phyloP scores from a whole-genome alignment of 2,888 invertebrate genomes.

The Branchipolynoe longqiensis region DNA sequence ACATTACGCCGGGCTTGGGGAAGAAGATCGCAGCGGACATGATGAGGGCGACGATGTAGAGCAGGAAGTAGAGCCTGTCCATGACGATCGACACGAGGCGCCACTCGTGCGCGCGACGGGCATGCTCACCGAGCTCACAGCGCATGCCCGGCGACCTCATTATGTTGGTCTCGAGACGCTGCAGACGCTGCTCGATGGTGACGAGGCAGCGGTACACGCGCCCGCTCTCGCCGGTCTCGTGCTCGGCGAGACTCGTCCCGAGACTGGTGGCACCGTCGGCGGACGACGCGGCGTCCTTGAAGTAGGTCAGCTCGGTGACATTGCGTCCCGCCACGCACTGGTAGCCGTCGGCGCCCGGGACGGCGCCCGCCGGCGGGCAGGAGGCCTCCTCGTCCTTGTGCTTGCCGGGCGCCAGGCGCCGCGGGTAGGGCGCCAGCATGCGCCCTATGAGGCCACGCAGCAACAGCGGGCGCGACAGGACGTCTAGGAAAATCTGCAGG shows the following conservation, averaged over 20 bases:
- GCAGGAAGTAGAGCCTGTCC: conserved; percentile 31
- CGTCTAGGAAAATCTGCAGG: conserved; percentile 29
- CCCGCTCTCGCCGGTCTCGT: not conserved
- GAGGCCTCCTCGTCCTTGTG: conserved; percentile 14
- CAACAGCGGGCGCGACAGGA: conserved; percentile 21
- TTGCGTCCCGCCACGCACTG: conserved; percentile 15
- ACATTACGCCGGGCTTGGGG: conserved; percentile 31
- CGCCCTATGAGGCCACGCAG: not conserved
- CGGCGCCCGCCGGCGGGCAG: not conserved
- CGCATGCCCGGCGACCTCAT: not conserved
- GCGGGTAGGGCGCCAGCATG: conserved; percentile 24
- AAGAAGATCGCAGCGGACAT: conserved; percentile 42
- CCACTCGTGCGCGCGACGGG: not conserved
- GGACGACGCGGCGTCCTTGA: not conserved
- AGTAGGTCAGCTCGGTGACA: not conserved
- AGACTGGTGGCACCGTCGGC: too few relatives aligned
- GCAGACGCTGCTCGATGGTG: conserved; percentile 30
- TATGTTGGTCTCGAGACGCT: not conserved
- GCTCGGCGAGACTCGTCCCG: too few relatives aligned
- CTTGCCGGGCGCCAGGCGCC: not conserved
- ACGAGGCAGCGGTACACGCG: conserved; percentile 8
- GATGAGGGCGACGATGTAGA: conserved; percentile 26
- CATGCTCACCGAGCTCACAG: not conserved
- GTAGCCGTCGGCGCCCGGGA: not conserved
- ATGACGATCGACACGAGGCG: conserved; percentile 23